A percentile compares a stretch with the other conserved stretches of the same genome.
Evolutionary conservation across 1,140 invertebrate genomes (phyloP).

Genomic region (Lineus longissimus): DNA sequence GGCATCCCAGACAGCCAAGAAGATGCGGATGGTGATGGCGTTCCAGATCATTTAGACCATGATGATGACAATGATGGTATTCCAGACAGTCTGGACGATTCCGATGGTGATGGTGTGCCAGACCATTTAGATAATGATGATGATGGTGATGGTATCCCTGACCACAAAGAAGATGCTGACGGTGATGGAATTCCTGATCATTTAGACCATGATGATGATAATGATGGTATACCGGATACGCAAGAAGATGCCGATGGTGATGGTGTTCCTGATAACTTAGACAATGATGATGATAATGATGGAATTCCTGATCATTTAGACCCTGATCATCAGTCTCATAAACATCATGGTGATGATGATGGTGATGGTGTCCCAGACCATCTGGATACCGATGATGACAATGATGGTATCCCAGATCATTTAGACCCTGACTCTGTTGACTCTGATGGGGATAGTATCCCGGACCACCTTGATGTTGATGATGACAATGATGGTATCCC

Average conservation of each 20-base stretch:
- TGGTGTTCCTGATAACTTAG: constrained; percentile 14
- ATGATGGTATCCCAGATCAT: constrained; percentile 27
- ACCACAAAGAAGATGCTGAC: constrained; percentile 29
- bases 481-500: constrained; percentile 40
- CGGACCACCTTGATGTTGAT: constrained; percentile 34
- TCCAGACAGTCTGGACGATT: constrained; percentile 17
- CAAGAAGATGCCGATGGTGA: constrained; percentile 27
- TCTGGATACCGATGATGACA: constrained; percentile 31
- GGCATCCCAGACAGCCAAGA: constrained; percentile 33
- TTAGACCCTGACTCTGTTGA: constrained; percentile 32
- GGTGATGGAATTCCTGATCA: constrained; percentile 28
- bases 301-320: constrained; percentile 40
- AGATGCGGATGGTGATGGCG: constrained; percentile 23
- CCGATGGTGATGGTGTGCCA: constrained; percentile 22
- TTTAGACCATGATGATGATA: constrained; percentile 35
- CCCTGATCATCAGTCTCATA: constrained; percentile 17
- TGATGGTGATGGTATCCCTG: constrained; percentile 42
- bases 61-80: constrained; percentile 14
- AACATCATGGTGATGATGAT: constrained; percentile 29
- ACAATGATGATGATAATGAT: constrained; percentile 31
- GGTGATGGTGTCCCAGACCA: constrained; percentile 38
- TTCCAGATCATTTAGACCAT: constrained; percentile 3
- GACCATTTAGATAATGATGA: constrained; percentile 34
- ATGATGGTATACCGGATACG: constrained; percentile 31
- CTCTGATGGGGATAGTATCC: constrained; percentile 38